phyloP scores from a whole-genome alignment of 2,888 invertebrate genomes.

The Crepidodera aurea region DNA sequence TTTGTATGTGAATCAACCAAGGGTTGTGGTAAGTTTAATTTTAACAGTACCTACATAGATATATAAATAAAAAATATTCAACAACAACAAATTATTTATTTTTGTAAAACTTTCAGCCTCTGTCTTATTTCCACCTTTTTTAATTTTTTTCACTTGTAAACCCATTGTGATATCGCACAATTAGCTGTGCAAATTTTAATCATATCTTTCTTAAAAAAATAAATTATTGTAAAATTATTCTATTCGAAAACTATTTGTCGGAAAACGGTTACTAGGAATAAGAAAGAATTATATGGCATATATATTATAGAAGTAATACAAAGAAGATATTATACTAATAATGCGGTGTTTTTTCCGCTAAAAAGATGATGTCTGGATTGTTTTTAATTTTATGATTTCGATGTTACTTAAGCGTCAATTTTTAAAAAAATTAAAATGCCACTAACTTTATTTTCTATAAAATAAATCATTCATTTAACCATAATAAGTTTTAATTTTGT shows the following conservation, averaged over 20 bases:
- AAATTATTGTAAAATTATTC: constrained; percentile 34
- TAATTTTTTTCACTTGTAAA: constrained; percentile 33
- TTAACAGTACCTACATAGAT: too few relatives aligned
- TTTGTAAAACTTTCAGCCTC: background rate
- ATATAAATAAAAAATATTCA: too few relatives aligned
- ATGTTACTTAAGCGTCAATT: too few relatives aligned
- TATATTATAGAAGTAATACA: constrained; percentile 27
- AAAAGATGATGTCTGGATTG: background rate
- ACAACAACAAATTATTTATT: background rate
- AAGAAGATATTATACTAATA: constrained; percentile 5
- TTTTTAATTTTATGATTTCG: too few relatives aligned
- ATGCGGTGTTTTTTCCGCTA: background rate
- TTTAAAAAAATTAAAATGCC: too few relatives aligned
- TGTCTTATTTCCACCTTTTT: constrained; percentile 8
- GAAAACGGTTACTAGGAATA: constrained; percentile 25
- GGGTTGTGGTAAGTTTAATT: too few relatives aligned
- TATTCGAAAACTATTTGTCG: constrained; percentile 36
- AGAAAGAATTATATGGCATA: constrained; percentile 30
- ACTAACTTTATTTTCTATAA: too few relatives aligned
- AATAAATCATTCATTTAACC: too few relatives aligned
- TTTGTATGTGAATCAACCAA: too few relatives aligned
- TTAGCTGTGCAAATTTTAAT: constrained; percentile 53
- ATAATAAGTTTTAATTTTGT: too few relatives aligned
- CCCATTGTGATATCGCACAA: constrained; percentile 60
- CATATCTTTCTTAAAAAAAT: constrained; percentile 56